Conservation (phyloP, 2,113 vertebrate species). For the Mola mola region DNA sequence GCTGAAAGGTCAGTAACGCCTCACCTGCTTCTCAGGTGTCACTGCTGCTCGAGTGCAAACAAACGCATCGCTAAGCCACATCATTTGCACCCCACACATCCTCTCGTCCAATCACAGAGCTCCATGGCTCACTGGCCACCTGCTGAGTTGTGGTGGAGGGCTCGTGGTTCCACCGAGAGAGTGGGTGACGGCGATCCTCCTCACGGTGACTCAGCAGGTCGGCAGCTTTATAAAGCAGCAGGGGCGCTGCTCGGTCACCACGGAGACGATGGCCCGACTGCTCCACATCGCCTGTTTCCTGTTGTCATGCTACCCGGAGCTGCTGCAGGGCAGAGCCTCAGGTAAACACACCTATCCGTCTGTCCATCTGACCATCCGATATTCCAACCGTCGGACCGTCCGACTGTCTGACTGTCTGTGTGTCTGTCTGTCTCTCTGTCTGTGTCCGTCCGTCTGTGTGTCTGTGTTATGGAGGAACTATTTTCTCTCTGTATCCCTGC, state of each 20-base stretch:
- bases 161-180: conserved; percentile 24
- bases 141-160: conserved; percentile 19
- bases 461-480: no score
- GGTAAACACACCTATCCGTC: conserved; percentile 52
- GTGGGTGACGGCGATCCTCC: not conserved
- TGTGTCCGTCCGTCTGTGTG: no score
- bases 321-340: conserved; percentile 58
- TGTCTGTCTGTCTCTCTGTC: not conserved
- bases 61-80: not conserved
- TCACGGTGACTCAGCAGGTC: conserved; percentile 65
- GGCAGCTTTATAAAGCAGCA: conserved; percentile 45
- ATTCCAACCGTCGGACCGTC: no score
- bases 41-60: no score
- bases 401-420: not conserved
- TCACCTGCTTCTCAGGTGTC: no score
- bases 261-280: conserved; percentile 53
- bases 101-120: conserved; percentile 42
- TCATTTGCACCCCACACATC: not conserved
- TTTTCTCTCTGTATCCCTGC: no score
- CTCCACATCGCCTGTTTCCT: conserved; percentile 40
- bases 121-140: not conserved
- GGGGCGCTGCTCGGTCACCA: conserved; percentile 5
- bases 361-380: no score
- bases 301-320: conserved; percentile 23
- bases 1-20: no score